phyloP scores from a whole-genome alignment of 2,888 invertebrate genomes.

The Acheta domesticus region DNA sequence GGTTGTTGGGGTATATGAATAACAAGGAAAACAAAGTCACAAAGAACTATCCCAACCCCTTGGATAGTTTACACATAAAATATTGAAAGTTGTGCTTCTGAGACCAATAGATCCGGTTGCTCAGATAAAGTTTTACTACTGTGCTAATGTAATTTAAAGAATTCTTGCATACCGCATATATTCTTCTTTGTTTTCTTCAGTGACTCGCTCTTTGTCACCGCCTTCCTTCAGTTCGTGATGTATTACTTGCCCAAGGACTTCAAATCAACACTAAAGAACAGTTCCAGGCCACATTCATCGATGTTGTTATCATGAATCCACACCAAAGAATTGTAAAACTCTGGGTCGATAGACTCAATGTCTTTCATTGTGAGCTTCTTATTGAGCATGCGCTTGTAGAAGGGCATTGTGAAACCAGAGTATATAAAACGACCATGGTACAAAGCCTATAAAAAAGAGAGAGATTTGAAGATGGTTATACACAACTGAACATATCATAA shows the following conservation, averaged over 20 bases:
- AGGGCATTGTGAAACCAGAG: conserved; percentile 98
- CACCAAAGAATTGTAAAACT: conserved; percentile 96
- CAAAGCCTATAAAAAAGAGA: conserved; percentile 62
- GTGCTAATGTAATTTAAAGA: conserved; percentile 18
- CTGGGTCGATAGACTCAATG: conserved; percentile 97
- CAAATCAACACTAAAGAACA: conserved; percentile 98
- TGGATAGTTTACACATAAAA: too few relatives aligned
- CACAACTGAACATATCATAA: neutral
- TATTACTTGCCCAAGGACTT: conserved; percentile 94
- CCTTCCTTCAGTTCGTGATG: conserved; percentile 93
- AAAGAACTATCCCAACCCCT: too few relatives aligned
- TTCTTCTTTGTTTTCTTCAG: conserved; percentile 93
- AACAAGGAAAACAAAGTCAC: too few relatives aligned
- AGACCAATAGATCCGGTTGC: too few relatives aligned
- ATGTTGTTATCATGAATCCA: conserved; percentile 95
- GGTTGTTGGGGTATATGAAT: too few relatives aligned
- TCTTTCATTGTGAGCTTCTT: conserved; percentile 97
- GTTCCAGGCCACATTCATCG: conserved; percentile 92
- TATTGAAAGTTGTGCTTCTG: too few relatives aligned
- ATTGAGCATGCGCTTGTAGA: conserved; percentile 98
- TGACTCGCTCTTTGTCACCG: conserved; percentile 85
- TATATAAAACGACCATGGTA: conserved; percentile 99
- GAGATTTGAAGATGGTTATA: neutral
- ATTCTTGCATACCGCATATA: conserved; percentile 67
- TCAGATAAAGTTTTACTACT: too few relatives aligned